Conservation (phyloP, 2,797 vertebrate species). For the Sebastes hubbsi region DNA sequence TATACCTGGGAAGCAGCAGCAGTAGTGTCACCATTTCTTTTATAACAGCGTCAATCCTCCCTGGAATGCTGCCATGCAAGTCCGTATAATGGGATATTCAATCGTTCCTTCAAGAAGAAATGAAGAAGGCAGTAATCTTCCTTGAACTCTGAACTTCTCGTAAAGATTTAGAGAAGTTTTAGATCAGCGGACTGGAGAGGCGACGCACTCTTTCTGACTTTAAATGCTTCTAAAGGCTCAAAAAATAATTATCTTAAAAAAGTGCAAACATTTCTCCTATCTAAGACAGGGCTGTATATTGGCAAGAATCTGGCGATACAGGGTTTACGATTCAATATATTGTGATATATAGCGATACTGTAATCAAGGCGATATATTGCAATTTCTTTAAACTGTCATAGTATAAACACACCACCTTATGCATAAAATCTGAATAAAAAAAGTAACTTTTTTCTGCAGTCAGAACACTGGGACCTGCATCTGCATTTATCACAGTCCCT, state of each 20-base stretch:
- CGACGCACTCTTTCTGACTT: background rate
- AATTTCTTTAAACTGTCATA: too few species aligned
- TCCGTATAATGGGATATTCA: slow-evolving; percentile 11
- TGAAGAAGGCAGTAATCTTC: background rate
- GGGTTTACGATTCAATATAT: too few species aligned
- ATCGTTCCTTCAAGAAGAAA: background rate
- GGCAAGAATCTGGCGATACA: rapidly evolving
- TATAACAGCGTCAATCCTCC: background rate
- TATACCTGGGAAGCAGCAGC: background rate
- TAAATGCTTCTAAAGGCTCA: background rate
- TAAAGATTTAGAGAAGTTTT: slow-evolving; percentile 7
- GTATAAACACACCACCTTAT: too few species aligned
- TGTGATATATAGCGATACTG: too few species aligned
- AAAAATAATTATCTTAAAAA: background rate
- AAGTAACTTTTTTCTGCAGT: too few species aligned
- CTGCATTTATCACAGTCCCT: too few species aligned
- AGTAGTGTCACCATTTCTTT: background rate
- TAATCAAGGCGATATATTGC: too few species aligned
- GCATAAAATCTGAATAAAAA: too few species aligned
- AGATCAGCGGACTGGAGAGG: background rate
- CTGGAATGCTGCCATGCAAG: background rate
- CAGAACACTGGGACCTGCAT: rapidly evolving
- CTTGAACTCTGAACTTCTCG: background rate
- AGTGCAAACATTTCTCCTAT: background rate
- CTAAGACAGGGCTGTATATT: too few species aligned